A percentile compares a stretch with the other conserved stretches of the same genome.
These are phyloP conservation scores for Gobius niger DNA, from an alignment of 2,113 vertebrate genomes.

Conservation along the genomic window DNA sequence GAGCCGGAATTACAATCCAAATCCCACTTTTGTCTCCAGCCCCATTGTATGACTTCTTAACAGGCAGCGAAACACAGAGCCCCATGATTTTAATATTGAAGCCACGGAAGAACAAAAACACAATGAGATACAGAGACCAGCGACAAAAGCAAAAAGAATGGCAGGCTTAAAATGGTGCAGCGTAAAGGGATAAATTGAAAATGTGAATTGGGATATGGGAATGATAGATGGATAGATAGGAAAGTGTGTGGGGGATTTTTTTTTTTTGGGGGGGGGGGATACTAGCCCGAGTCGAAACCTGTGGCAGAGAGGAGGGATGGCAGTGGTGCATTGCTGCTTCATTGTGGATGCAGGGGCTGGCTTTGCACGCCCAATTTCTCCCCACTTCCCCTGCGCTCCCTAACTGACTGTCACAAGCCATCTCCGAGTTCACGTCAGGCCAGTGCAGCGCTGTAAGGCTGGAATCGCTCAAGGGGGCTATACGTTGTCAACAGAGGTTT, in stretches of 20 bases:
- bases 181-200: constrained; percentile 61
- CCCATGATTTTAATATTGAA: constrained; percentile 62
- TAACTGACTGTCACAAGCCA: constrained; percentile 12
- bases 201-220: constrained; percentile 52
- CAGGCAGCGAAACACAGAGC: constrained; percentile 33
- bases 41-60: constrained; percentile 51
- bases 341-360: constrained; percentile 48
- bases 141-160: constrained; percentile 52
- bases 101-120: constrained; percentile 58
- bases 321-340: constrained; percentile 49
- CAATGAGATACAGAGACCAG: constrained; percentile 53
- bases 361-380: constrained; percentile 29
- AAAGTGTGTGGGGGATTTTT: constrained; percentile 7
- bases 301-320: constrained; percentile 21
- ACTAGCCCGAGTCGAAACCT: not conserved
- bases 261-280: too few relatives aligned
- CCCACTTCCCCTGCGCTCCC: constrained; percentile 24
- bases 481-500: not conserved
- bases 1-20: constrained; percentile 45
- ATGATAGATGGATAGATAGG: constrained; percentile 46
- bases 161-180: constrained; percentile 53
- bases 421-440: not conserved
- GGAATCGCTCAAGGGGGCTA: not conserved
- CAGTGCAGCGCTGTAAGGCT: not conserved
- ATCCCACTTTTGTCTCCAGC: constrained; percentile 57